Conservation (phyloP, 2,888 invertebrate species). For the Caenorhabditis sinica region DNA sequence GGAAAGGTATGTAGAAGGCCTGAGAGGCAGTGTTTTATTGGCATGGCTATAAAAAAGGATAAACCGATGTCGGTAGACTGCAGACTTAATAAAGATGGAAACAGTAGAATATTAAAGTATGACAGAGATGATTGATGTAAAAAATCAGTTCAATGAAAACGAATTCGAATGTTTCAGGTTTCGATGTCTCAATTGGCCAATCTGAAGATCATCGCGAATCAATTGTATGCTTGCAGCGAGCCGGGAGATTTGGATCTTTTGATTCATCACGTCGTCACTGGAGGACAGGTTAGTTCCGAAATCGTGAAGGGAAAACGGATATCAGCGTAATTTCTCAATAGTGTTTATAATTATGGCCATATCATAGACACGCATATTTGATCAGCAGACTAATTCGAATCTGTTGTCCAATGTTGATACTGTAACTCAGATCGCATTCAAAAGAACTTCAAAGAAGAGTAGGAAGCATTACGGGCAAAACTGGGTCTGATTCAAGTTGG, state of each 20-base stretch:
- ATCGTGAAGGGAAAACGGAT: background rate
- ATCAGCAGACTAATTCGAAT: constrained; percentile 33
- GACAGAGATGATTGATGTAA: background rate
- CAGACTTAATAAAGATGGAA: constrained; percentile 5
- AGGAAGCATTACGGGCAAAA: too few species aligned
- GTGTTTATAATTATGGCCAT: constrained; percentile 28
- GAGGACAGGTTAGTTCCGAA: constrained; percentile 76
- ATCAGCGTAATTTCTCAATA: background rate
- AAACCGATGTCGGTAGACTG: constrained; percentile 8
- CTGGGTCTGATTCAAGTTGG: background rate
- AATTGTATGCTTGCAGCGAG: constrained; percentile 51
- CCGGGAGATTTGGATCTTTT: constrained; percentile 69
- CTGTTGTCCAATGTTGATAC: background rate
- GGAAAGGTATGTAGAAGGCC: constrained; percentile 36
- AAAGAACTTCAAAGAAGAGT: background rate
- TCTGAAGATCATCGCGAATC: constrained; percentile 71
- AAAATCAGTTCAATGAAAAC: background rate
- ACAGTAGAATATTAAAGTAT: constrained; percentile 1
- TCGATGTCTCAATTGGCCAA: constrained; percentile 75
- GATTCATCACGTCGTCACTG: constrained; percentile 76
- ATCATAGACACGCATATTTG: constrained; percentile 49
- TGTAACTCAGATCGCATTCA: background rate
- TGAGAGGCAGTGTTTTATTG: background rate
- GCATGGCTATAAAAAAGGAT: constrained; percentile 20
- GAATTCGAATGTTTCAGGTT: constrained; percentile 63